Evolutionary conservation across 2,113 vertebrate genomes (phyloP).

Genomic region (Alouatta palliata): DNA sequence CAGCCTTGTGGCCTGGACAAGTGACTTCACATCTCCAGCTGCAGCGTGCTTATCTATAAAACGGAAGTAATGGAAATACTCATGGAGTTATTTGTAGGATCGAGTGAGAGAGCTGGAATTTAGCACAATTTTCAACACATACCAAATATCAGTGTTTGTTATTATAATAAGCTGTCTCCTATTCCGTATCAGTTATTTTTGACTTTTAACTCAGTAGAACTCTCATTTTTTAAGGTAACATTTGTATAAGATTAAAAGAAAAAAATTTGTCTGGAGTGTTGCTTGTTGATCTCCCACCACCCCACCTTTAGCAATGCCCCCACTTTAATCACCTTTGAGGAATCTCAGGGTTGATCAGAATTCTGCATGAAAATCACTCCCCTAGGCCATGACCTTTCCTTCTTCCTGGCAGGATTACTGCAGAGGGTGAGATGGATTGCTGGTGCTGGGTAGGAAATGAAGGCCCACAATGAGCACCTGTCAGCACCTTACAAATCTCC

Average conservation of each 20-base stretch:
- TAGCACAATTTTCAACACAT: fast-evolving
- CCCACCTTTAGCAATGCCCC: background rate
- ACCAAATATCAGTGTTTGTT: background rate
- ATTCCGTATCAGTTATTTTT: background rate
- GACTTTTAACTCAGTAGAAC: background rate
- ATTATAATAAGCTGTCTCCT: background rate
- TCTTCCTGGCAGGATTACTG: conserved; percentile 22
- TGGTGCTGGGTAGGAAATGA: conserved; percentile 40
- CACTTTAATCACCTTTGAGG: background rate
- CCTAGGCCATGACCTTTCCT: conserved; percentile 51
- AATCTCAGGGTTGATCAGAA: conserved; percentile 34
- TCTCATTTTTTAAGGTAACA: background rate
- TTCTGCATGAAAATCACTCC: conserved; percentile 23
- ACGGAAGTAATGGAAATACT: background rate
- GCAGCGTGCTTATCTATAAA: background rate
- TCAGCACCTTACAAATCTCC: conserved; percentile 60
- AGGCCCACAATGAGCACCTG: conserved; percentile 51
- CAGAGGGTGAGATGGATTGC: conserved; percentile 45
- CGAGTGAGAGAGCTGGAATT: background rate
- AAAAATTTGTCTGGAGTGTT: background rate
- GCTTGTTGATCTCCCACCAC: background rate
- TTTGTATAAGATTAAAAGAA: background rate
- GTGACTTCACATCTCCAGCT: background rate
- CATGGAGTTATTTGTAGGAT: background rate
- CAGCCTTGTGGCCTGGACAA: background rate